These are phyloP conservation scores for Cheirogaleus major DNA, from an alignment of 2,797 vertebrate species.

Conservation along the genomic window DNA sequence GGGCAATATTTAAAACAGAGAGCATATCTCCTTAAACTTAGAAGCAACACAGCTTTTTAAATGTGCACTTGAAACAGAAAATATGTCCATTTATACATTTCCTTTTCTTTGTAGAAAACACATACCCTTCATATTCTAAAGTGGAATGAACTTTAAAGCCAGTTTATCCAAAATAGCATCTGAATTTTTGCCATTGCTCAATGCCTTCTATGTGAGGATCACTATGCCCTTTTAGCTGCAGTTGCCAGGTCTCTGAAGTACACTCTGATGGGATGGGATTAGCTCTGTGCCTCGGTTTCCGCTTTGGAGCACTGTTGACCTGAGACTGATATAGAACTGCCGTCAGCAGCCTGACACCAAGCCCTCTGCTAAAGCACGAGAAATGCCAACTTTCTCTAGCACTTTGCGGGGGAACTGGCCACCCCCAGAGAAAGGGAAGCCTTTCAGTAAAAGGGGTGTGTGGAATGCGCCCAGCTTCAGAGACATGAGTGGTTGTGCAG, in stretches of 20 bases:
- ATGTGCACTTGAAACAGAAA: slow-evolving; percentile 42
- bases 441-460: not conserved
- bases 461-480: not conserved
- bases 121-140: not conserved
- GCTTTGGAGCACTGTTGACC: not conserved
- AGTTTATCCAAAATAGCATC: slow-evolving; percentile 13
- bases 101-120: slow-evolving; percentile 49
- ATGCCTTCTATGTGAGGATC: not conserved
- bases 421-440: not conserved
- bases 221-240: not conserved
- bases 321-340: not conserved
- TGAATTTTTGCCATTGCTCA: not conserved
- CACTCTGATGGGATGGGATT: not conserved
- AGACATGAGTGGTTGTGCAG: not conserved
- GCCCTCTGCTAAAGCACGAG: not conserved
- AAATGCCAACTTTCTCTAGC: not conserved
- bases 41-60: not conserved
- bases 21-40: slow-evolving; percentile 17
- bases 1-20: slow-evolving; percentile 33
- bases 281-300: slow-evolving; percentile 13
- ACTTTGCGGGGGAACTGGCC: not conserved
- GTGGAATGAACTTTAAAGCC: slow-evolving; percentile 6
- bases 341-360: not conserved
- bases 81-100: not conserved
- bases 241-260: not conserved